These are phyloP conservation scores for Lemur catta DNA, from an alignment of 2,797 vertebrate genomes.

Conservation along the genomic window DNA sequence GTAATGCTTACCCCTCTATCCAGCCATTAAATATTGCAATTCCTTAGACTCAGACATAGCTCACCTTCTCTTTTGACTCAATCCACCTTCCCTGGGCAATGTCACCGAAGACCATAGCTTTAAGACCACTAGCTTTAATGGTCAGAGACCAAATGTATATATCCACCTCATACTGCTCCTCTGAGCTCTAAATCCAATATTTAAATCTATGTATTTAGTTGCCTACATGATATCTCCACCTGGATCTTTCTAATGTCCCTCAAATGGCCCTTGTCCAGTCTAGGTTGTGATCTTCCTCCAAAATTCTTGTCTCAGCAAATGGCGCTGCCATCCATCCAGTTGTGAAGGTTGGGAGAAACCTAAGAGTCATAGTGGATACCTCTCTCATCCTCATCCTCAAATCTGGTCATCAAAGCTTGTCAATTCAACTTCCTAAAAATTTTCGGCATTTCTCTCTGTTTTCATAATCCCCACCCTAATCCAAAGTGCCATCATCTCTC, in stretches of 20 bases:
- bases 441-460: not conserved
- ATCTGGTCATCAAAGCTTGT: not conserved
- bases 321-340: not conserved
- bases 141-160: not conserved
- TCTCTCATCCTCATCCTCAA: not conserved
- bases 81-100: not conserved
- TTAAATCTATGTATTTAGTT: not conserved
- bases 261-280: not conserved
- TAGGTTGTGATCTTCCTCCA: not conserved
- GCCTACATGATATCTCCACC: not conserved
- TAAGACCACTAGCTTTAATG: not conserved
- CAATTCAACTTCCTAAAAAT: not conserved
- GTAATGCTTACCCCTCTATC: not conserved
- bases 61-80: not conserved
- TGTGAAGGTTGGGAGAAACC: not conserved
- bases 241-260: not conserved
- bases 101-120: not conserved
- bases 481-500: not conserved
- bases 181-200: not conserved
- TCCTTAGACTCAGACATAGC: not conserved
- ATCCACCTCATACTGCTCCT: not conserved
- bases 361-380: not conserved
- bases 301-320: not conserved
- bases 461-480: not conserved
- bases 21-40: not conserved